Evolutionary conservation across 2,888 invertebrate genomes (phyloP).

Genomic region (Embidobia sp.): DNA sequence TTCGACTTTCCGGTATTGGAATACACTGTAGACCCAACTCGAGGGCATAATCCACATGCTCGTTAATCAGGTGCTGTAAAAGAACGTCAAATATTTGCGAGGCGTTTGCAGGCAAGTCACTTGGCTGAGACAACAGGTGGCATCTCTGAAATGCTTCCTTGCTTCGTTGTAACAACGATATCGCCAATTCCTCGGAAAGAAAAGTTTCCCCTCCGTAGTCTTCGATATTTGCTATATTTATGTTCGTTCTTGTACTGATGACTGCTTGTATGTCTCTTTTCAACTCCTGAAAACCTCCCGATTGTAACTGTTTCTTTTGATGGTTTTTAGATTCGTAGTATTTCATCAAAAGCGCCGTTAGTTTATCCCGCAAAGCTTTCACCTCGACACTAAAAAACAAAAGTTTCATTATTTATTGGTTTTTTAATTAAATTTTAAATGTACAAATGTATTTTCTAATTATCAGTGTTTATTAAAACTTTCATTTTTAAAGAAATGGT

Average conservation of each 20-base stretch:
- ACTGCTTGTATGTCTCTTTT: constrained; percentile 96
- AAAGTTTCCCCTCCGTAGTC: constrained; percentile 99
- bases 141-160: constrained; percentile 95
- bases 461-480: no score
- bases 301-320: constrained; percentile 95
- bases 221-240: constrained; percentile 96
- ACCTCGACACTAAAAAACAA: constrained; percentile 85
- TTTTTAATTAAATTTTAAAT: not conserved
- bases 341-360: constrained; percentile 87
- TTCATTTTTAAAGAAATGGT: no score
- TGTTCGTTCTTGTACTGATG: constrained; percentile 94
- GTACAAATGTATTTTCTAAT: not conserved
- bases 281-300: constrained; percentile 96
- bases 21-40: constrained; percentile 95
- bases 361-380: constrained; percentile 89
- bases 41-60: constrained; percentile 98
- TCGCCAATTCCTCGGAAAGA: constrained; percentile 96
- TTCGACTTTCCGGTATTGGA: constrained; percentile 94
- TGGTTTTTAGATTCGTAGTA: constrained; percentile 97
- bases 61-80: constrained; percentile 91
- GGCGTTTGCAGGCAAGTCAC: constrained; percentile 90
- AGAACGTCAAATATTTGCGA: constrained; percentile 91
- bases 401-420: not conserved
- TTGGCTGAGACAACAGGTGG: constrained; percentile 89
- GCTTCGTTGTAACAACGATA: constrained; percentile 93